Evolutionary conservation across 2,888 invertebrate genomes (phyloP).

Genomic region (Glomeris marginata): DNA sequence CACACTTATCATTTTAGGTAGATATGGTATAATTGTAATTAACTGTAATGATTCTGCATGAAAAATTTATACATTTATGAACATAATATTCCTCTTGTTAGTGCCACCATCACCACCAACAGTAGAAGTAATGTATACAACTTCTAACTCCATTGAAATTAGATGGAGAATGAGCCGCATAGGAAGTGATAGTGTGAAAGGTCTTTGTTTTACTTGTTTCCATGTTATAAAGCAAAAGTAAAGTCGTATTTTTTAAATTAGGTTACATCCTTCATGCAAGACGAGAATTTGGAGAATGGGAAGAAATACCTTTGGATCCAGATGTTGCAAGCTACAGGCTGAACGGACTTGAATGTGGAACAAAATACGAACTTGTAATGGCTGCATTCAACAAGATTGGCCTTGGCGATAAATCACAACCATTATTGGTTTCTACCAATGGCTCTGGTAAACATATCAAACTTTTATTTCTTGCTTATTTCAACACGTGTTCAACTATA

Average conservation of each 20-base stretch:
- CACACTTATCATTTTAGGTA: constrained; percentile 69
- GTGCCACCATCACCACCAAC: constrained; percentile 20
- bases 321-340: constrained; percentile 39
- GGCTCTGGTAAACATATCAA: constrained; percentile 12
- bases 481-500: neutral
- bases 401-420: constrained; percentile 8
- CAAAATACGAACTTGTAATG: constrained; percentile 82
- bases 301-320: constrained; percentile 25
- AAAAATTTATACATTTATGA: too few relatives aligned
- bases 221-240: neutral
- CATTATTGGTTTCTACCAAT: constrained; percentile 10
- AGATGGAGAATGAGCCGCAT: constrained; percentile 15
- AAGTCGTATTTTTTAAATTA: constrained; percentile 11
- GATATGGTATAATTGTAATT: too few relatives aligned
- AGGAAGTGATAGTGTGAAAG: constrained; percentile 12
- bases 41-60: too few relatives aligned
- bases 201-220: constrained; percentile 1
- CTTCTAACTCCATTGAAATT: constrained; percentile 17
- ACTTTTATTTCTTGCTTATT: neutral
- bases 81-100: too few relatives aligned
- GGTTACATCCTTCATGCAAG: constrained; percentile 86
- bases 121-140: constrained; percentile 16
- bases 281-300: constrained; percentile 89
- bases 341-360: constrained; percentile 79
- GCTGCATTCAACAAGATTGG: constrained; percentile 62